These are phyloP conservation scores for Druon quercuslanigerum DNA, from an alignment of 1,140 invertebrate genomes.

Conservation along the genomic window DNA sequence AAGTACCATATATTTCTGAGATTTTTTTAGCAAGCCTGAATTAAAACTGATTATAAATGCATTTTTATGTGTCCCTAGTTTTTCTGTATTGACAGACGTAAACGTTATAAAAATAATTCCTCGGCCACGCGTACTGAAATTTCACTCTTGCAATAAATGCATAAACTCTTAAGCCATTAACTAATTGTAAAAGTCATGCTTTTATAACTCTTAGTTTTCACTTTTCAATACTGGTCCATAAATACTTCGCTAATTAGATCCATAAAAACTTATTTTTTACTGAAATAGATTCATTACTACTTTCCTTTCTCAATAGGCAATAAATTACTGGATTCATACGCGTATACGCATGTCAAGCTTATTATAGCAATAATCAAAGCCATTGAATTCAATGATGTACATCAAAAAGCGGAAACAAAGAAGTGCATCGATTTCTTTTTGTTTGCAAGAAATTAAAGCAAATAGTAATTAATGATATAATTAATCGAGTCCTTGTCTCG, in stretches of 20 bases:
- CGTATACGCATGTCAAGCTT: not conserved
- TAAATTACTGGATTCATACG: constrained; percentile 6
- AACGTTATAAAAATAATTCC: too few relatives aligned
- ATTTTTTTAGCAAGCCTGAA: too few relatives aligned
- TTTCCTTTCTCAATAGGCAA: constrained; percentile 10
- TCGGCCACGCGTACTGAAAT: too few relatives aligned
- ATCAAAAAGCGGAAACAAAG: constrained; percentile 14
- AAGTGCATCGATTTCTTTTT: not conserved
- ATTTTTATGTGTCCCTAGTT: too few relatives aligned
- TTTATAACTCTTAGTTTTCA: constrained; percentile 35
- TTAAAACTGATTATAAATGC: too few relatives aligned
- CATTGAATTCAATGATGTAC: not conserved
- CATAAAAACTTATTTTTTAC: constrained; percentile 3
- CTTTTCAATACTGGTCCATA: constrained; percentile 36
- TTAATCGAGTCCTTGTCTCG: not conserved
- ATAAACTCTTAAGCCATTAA: constrained; percentile 26
- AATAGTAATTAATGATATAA: not conserved
- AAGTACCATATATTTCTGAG: too few relatives aligned
- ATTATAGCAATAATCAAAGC: not conserved
- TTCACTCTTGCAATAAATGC: not conserved
- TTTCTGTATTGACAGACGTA: too few relatives aligned
- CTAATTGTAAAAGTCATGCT: constrained; percentile 32
- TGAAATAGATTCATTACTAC: not conserved
- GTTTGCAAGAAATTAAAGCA: not conserved
- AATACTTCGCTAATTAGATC: constrained; percentile 14